Conservation (phyloP, 2,113 vertebrate species). For the Lota lota region DNA sequence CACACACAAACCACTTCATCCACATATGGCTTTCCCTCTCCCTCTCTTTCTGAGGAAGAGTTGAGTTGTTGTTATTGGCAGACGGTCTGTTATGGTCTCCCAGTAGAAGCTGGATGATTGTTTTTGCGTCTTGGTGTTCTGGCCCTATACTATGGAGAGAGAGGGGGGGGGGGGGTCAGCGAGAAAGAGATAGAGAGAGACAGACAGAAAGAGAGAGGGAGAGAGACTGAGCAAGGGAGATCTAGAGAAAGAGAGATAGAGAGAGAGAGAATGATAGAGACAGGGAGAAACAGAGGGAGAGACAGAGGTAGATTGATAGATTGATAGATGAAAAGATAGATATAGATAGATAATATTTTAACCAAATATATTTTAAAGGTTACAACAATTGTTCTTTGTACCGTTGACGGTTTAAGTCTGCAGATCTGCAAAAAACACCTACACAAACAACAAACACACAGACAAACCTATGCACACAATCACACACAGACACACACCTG, state of each 20-base stretch:
- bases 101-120: conserved; percentile 71
- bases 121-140: conserved; percentile 49
- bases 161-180: too few relatives aligned
- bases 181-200: too few relatives aligned
- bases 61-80: conserved; percentile 68
- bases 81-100: conserved; percentile 54
- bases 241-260: too few relatives aligned
- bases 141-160: too few relatives aligned
- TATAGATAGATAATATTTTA: too few relatives aligned
- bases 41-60: conserved; percentile 46
- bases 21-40: background rate
- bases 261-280: background rate
- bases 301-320: background rate
- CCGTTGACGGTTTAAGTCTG: too few relatives aligned
- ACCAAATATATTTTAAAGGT: too few relatives aligned
- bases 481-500: conserved; percentile 50
- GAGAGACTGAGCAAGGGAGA: too few relatives aligned
- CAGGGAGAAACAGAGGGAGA: background rate
- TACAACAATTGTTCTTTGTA: too few relatives aligned
- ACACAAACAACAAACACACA: conserved; percentile 5
- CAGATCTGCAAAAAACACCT: conserved; percentile 1
- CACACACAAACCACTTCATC: too few relatives aligned
- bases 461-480: conserved; percentile 14
- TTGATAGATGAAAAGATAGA: background rate
- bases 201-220: too few relatives aligned